These are phyloP conservation scores for Megamerina dolium DNA, from an alignment of 2,888 invertebrate species.

Conservation along the genomic window DNA sequence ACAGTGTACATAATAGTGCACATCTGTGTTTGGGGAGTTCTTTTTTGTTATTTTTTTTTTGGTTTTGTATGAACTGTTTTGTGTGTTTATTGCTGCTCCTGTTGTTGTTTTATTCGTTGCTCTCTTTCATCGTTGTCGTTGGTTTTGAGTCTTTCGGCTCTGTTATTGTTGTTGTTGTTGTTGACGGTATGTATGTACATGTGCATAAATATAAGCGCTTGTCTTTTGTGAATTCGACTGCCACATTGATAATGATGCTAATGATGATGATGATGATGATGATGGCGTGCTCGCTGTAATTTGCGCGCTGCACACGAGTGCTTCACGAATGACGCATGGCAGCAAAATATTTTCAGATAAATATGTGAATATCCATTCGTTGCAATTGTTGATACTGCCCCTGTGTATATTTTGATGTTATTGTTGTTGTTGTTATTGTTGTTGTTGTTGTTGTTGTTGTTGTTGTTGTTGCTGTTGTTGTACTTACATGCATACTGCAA, in stretches of 20 bases:
- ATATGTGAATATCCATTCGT: neutral
- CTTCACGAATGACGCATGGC: neutral
- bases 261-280: slow-evolving; percentile 26
- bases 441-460: too few relatives aligned
- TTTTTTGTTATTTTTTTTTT: too few relatives aligned
- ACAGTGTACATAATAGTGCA: too few relatives aligned
- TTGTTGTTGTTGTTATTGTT: too few relatives aligned
- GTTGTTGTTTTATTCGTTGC: neutral
- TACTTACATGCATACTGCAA: too few relatives aligned
- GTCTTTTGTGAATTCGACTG: slow-evolving; percentile 3
- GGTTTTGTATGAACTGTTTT: neutral
- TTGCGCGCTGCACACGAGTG: slow-evolving; percentile 33
- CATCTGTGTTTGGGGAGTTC: too few relatives aligned
- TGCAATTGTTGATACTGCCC: too few relatives aligned
- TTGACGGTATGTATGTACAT: slow-evolving; percentile 10
- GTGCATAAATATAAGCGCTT: too few relatives aligned
- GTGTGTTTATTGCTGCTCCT: slow-evolving; percentile 2
- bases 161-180: slow-evolving; percentile 18
- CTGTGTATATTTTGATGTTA: too few relatives aligned
- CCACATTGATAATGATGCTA: slow-evolving; percentile 5
- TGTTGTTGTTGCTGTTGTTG: too few relatives aligned
- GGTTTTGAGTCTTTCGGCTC: slow-evolving; percentile 1
- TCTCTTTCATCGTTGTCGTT: slow-evolving; percentile 11
- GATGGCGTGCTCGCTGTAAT: slow-evolving; percentile 46
- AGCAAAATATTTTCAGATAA: neutral